A percentile compares a stretch with the other conserved stretches of the same genome.
phyloP scores from a whole-genome alignment of 1,140 invertebrate species.

The Pseudomyrmex cubaensis region DNA sequence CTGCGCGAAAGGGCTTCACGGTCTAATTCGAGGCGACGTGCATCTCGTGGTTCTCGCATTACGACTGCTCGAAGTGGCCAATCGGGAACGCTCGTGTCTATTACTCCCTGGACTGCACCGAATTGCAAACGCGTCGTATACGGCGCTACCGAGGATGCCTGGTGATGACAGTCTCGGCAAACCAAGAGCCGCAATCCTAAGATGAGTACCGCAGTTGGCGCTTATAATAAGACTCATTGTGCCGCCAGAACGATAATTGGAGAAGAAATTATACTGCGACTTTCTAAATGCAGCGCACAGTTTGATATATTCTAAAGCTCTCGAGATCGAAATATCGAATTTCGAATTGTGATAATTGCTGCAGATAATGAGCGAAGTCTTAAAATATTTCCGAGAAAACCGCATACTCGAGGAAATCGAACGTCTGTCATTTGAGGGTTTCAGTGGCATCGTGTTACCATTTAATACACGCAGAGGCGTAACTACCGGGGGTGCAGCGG shows the following conservation, averaged over 20 bases:
- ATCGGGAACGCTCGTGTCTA: conserved; percentile 44
- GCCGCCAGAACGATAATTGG: not conserved
- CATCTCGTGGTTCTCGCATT: conserved; percentile 39
- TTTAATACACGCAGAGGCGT: no score
- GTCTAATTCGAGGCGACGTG: conserved; percentile 11
- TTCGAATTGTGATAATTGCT: not conserved
- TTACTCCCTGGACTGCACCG: conserved; percentile 19
- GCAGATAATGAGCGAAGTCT: no score
- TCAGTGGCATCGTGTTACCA: conserved; percentile 62
- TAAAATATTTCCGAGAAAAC: not conserved
- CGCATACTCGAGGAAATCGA: conserved; percentile 54
- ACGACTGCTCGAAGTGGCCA: conserved; percentile 44
- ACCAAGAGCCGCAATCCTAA: conserved; percentile 22
- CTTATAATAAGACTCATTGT: conserved; percentile 7
- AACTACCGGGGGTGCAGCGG: no score
- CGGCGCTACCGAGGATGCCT: conserved; percentile 27
- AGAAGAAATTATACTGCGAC: not conserved
- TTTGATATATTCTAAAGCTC: not conserved
- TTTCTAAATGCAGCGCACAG: not conserved
- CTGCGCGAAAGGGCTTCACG: conserved; percentile 30
- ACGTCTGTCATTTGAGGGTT: conserved; percentile 59
- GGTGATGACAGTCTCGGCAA: conserved; percentile 23
- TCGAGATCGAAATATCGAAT: not conserved
- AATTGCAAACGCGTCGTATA: conserved; percentile 43
- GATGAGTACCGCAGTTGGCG: conserved; percentile 5